A percentile compares a stretch with the other conserved stretches of the same genome.
These are phyloP conservation scores for Tupiocoris notatus DNA, from an alignment of 2,888 invertebrate genomes.

Conservation along the genomic window DNA sequence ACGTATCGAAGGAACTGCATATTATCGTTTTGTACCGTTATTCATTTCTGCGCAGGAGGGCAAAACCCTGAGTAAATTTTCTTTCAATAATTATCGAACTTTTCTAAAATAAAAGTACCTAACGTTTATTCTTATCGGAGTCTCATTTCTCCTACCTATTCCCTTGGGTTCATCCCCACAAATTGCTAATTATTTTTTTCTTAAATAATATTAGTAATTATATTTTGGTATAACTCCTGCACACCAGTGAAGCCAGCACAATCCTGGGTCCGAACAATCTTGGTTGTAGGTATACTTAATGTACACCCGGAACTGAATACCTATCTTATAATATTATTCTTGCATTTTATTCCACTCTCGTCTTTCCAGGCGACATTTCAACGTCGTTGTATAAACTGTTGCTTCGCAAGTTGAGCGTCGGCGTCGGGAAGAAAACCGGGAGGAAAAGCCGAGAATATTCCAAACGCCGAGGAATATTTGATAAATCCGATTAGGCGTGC, in stretches of 20 bases:
- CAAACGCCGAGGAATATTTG: conserved; percentile 35
- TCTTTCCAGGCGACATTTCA: not conserved
- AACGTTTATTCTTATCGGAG: too few species aligned
- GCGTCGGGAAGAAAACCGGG: not conserved
- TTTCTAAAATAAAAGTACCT: too few species aligned
- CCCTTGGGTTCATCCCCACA: too few species aligned
- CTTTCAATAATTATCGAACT: too few species aligned
- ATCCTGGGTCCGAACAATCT: not conserved
- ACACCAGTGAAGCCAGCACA: not conserved
- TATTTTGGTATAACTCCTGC: too few species aligned
- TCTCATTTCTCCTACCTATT: too few species aligned
- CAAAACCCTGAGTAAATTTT: too few species aligned
- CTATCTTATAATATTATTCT: not conserved
- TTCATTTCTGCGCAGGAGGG: too few species aligned
- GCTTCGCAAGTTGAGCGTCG: not conserved
- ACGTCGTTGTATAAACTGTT: not conserved
- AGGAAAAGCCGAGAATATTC: not conserved
- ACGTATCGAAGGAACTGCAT: too few species aligned
- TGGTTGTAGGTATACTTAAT: not conserved
- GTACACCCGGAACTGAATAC: not conserved
- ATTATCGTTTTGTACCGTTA: too few species aligned
- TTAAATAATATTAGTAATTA: too few species aligned
- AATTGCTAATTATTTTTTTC: too few species aligned
- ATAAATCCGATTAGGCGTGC: conserved; percentile 37
- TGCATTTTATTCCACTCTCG: not conserved